Evolutionary conservation across 2,113 vertebrate genomes (phyloP).

Genomic region (Megaceryle torquata): DNA sequence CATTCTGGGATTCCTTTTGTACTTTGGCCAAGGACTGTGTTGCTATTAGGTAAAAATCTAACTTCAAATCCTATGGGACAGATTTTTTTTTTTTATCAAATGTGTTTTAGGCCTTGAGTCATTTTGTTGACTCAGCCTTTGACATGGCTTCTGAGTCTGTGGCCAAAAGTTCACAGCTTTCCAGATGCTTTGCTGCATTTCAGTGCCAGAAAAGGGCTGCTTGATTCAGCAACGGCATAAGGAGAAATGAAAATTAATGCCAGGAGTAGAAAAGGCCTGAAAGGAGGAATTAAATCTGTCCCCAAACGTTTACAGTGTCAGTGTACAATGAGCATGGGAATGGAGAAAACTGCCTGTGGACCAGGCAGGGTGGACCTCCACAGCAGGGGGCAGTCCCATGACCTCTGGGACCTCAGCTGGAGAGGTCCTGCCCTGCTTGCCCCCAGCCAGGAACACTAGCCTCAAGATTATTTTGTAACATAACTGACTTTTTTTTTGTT

Average conservation of each 20-base stretch:
- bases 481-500: not conserved
- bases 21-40: not conserved
- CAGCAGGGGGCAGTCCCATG: not conserved
- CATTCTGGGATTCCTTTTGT: not conserved
- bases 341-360: not conserved
- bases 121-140: constrained; percentile 2
- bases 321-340: not conserved
- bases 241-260: not conserved
- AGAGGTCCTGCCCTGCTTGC: not conserved
- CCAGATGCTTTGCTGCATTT: not conserved
- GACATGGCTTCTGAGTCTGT: not conserved
- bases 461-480: not conserved
- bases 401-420: not conserved
- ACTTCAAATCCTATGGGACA: not conserved
- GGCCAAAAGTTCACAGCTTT: not conserved
- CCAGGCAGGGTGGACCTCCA: not conserved
- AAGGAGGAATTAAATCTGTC: not conserved
- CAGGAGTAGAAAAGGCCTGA: not conserved
- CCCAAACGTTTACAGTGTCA: not conserved
- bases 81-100: not conserved
- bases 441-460: not conserved
- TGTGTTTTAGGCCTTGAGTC: not conserved
- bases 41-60: not conserved
- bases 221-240: not conserved
- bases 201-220: not conserved